phyloP scores from a whole-genome alignment of 2,797 vertebrate genomes.

The Bradypodion pumilum region DNA sequence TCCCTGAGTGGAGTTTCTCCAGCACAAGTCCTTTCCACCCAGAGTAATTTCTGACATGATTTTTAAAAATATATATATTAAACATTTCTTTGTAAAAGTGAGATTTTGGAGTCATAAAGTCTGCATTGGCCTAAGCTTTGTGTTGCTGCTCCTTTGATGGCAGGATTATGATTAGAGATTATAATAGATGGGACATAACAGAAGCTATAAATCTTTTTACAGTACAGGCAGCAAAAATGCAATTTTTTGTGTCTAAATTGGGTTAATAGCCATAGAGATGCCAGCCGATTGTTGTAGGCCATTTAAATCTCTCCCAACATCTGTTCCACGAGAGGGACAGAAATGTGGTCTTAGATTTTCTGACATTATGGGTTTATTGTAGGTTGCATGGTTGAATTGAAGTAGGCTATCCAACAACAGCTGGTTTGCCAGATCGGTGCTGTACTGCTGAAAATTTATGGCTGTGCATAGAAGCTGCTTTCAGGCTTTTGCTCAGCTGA shows the following conservation, averaged over 20 bases:
- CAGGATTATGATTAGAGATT: conserved; percentile 46
- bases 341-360: conserved; percentile 13
- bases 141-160: conserved; percentile 43
- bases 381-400: conserved; percentile 9
- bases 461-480: neutral
- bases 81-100: neutral
- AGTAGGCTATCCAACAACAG: neutral
- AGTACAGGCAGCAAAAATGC: conserved; percentile 26
- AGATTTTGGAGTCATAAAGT: neutral
- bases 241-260: conserved; percentile 55
- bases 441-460: neutral
- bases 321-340: conserved; percentile 46
- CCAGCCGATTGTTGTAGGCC: conserved; percentile 30
- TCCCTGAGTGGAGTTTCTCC: too few relatives aligned
- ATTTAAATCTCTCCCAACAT: conserved; percentile 51
- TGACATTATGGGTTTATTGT: conserved; percentile 10
- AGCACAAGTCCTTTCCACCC: too few relatives aligned
- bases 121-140: conserved; percentile 32
- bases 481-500: too few relatives aligned
- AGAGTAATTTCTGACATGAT: too few relatives aligned
- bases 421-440: neutral
- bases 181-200: conserved; percentile 51
- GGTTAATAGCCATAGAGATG: conserved; percentile 64
- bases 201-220: conserved; percentile 53
- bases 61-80: too few relatives aligned